phyloP scores from a whole-genome alignment of 2,888 invertebrate genomes.

The Pantelozetes paolii region DNA sequence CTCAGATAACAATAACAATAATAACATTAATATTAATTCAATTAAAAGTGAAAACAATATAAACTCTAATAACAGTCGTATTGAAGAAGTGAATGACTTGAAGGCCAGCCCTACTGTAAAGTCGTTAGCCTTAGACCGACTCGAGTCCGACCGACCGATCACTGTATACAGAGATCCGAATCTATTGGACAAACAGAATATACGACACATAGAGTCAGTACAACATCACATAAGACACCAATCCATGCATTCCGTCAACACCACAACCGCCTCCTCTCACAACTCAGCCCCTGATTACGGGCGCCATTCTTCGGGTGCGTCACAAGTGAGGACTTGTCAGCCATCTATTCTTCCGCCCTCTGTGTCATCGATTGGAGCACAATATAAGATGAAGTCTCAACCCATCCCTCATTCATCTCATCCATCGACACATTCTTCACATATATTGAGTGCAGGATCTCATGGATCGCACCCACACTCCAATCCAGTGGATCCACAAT shows the following conservation, averaged over 20 bases:
- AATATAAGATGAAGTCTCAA: constrained; percentile 24
- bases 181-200: constrained; percentile 21
- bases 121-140: constrained; percentile 25
- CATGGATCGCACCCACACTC: background rate
- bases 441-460: constrained; percentile 4
- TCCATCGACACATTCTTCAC: constrained; percentile 8
- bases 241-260: constrained; percentile 25
- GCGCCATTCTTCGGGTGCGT: background rate
- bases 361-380: background rate
- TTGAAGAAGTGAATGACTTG: constrained; percentile 5
- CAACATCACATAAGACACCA: constrained; percentile 21
- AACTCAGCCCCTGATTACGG: background rate
- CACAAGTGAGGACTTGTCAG: constrained; percentile 5
- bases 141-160: background rate
- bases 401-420: constrained; percentile 20
- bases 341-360: constrained; percentile 35
- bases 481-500: constrained; percentile 27
- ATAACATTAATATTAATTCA: background rate
- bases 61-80: background rate
- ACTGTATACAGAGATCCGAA: constrained; percentile 37
- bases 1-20: background rate
- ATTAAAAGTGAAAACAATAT: background rate
- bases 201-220: constrained; percentile 15
- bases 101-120: background rate
- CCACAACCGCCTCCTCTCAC: background rate